These are phyloP conservation scores for Sparidentex hasta DNA, from an alignment of 2,797 vertebrate genomes.

Conservation along the genomic window DNA sequence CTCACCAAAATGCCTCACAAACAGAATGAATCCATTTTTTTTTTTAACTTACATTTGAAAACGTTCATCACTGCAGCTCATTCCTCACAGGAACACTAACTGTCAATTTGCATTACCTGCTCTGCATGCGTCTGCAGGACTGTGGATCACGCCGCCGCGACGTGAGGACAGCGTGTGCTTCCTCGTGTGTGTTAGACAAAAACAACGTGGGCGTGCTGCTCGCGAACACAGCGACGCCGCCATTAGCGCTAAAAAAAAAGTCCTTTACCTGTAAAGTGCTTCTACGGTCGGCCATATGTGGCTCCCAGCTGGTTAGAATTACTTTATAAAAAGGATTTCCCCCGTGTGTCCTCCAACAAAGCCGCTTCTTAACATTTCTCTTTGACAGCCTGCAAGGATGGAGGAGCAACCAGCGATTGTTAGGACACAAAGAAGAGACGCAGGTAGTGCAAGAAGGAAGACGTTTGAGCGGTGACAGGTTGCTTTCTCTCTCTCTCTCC, in stretches of 20 bases:
- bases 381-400: slow-evolving; percentile 12
- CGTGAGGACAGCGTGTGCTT: neutral
- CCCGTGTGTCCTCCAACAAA: slow-evolving; percentile 22
- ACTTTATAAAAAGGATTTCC: slow-evolving; percentile 28
- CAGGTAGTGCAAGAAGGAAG: slow-evolving; percentile 10
- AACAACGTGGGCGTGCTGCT: neutral
- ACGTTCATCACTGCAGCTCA: too few relatives aligned
- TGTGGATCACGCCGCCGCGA: too few relatives aligned
- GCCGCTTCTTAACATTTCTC: slow-evolving; percentile 12
- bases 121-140: too few relatives aligned
- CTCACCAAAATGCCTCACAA: neutral
- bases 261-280: slow-evolving; percentile 12
- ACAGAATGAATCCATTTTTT: too few relatives aligned
- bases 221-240: neutral
- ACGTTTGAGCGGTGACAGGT: slow-evolving; percentile 19
- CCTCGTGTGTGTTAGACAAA: neutral
- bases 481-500: slow-evolving; percentile 1
- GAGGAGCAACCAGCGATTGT: slow-evolving; percentile 39
- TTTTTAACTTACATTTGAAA: too few relatives aligned
- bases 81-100: too few relatives aligned
- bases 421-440: slow-evolving; percentile 46
- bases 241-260: neutral
- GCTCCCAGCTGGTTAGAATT: slow-evolving; percentile 4
- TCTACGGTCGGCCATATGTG: neutral
- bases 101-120: too few relatives aligned